Evolutionary conservation across 1,140 invertebrate genomes (phyloP), one percentile per base, ranked within the genome.

Genomic region (Camponotus pennsylvanicus): DNA sequence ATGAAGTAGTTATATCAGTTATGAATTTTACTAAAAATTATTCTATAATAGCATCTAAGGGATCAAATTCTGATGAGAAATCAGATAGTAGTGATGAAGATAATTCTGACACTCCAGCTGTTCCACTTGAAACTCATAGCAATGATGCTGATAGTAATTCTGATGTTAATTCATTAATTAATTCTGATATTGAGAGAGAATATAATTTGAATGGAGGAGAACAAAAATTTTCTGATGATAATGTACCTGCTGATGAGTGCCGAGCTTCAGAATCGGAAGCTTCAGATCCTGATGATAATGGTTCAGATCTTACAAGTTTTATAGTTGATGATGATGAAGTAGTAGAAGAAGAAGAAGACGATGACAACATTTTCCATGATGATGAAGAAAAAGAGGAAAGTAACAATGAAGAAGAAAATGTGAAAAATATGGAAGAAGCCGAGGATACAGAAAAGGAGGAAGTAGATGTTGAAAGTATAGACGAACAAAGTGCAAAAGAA

Each of bases 201-300:
- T 92, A 93, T 11, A 95, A 95, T 89, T 73, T 95, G 6, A 27
- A 85, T 75, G 94, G 94, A 9, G 67, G 88, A 9, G 67, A 42
- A 37, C 34, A 13, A 15, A 80, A 91, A 18, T 92, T 93, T 83
- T 88, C 91, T 1, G 93, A 95, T 77, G 93, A 95, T 67, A 85
- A 94, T 76, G 86, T 93, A 4, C 67, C 80, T 40, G 93, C 77
- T 18, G 93, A 94, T 77, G 92, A 92, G 6, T 94, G 94, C 59
- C 89, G 89, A 85, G 91, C 69, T 27, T 94, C 94, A n/a, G 94
- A 95, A 91, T 77, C 87, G 1, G 93, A 94, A 80, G 86, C 71
- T 27, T 93, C 88, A n/a, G 91, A 92, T 76, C 64, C 89, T 7
- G 88, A 94, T 59, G 93, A 94, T 37, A 75, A 92, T 45, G 92